phyloP scores from a whole-genome alignment of 1,140 invertebrate species.

The Drosophila grimshawi region DNA sequence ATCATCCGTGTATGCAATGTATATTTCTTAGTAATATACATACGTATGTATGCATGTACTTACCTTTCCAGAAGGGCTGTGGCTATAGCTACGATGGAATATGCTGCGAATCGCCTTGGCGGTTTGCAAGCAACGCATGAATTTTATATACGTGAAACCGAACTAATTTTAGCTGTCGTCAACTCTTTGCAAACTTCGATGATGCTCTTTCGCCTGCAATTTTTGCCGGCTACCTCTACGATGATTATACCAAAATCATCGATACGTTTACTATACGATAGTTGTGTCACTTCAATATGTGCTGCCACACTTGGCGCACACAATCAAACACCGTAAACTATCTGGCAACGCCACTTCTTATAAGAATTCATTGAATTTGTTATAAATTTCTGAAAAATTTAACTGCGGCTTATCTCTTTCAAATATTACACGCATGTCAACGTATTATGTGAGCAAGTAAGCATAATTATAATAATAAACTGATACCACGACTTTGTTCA shows the following conservation, averaged over 20 bases:
- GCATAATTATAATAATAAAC: not conserved
- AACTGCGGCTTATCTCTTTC: not conserved
- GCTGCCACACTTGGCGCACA: not conserved
- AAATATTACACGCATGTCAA: not conserved
- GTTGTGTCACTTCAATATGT: not conserved
- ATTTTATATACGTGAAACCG: slow-evolving; percentile 2
- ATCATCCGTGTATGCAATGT: not conserved
- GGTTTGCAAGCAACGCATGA: slow-evolving; percentile 57
- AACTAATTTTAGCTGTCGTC: not conserved
- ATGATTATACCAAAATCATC: slow-evolving; percentile 6
- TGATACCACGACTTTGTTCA: not conserved
- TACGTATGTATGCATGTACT: slow-evolving; percentile 21
- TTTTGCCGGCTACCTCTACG: slow-evolving; percentile 55
- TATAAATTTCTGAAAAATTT: not conserved
- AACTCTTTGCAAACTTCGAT: slow-evolving; percentile 13
- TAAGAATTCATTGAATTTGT: not conserved
- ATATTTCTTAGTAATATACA: too few species aligned
- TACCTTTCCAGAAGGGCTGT: slow-evolving; percentile 47
- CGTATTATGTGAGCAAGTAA: too few species aligned
- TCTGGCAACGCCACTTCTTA: not conserved
- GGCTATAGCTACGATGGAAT: slow-evolving; percentile 42
- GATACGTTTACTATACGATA: slow-evolving; percentile 8
- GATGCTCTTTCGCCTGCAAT: slow-evolving; percentile 44
- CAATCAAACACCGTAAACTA: not conserved
- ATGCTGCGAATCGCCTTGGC: slow-evolving; percentile 29